Evolutionary conservation across 1,140 invertebrate species (phyloP), one percentile per base, ranked within the genome.

Genomic region (Leptinotarsa lineolata): DNA sequence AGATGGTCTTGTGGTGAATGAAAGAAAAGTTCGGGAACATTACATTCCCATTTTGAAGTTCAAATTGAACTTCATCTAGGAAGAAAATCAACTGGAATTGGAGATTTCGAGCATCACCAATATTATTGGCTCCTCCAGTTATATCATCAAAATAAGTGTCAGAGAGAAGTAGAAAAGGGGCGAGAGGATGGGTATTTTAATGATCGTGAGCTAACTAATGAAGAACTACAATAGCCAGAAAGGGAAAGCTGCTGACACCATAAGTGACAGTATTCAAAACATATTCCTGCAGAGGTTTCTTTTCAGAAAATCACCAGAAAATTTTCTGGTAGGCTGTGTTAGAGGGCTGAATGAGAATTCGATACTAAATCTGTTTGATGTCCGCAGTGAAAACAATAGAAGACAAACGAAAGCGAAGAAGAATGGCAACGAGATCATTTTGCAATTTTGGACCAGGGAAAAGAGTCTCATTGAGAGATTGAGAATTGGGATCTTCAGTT

Each of bases 31-130:
- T 46, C 13, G 5, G 45, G 45, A 6, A 6, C 13, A 70, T 82
- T 82, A 1, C 77, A 76, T 4, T 71, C 70, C 79, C 81, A 83
- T 72, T 83, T 80, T 12, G 54, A 48, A 81, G 59, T 72, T 78
- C 74, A 60, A 79, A 79, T 30, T 75, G 72, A 64, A 75, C 76
- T 44, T 54, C 60, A 11, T 12, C 18, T 63, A 80, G 22, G 1
- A 81, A 58, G 4, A 59, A 44, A 18, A 64, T 75, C 11, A 81
- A 46, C 77, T 81, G 70, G 22, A 71, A 15, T 21, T 18, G 16
- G 16, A 45, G 6, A 6, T 30, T 11, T 8, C 11, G 11, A 5
- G 70, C 70, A 2, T 64, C 18, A 21, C 66, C 61, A 24, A 66
- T 20, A 21, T 18, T 11, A 8, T 4, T 8, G 6, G 21, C 44